A percentile compares a stretch with the other conserved stretches of the same genome.
phyloP scores from a whole-genome alignment of 2,797 vertebrate genomes.

The Parauchenoglanis ngamensis region DNA sequence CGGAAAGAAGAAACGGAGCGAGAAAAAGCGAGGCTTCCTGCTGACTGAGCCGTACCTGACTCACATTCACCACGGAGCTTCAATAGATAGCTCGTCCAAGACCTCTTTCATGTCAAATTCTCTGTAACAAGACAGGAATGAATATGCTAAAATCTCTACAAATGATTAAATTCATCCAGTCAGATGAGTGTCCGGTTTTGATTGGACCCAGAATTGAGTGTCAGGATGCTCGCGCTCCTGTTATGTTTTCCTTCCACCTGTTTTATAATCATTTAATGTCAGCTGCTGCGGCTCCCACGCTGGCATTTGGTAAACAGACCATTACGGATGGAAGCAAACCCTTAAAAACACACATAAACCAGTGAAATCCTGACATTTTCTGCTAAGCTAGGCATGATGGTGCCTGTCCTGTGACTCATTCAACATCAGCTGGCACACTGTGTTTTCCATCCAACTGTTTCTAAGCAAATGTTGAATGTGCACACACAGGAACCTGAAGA shows the following conservation, averaged over 20 bases:
- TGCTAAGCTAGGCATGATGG: constrained; percentile 17
- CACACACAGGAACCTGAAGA: background rate
- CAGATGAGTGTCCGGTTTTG: background rate
- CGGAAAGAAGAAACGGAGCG: constrained; percentile 13
- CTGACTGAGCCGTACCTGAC: background rate
- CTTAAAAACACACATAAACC: background rate
- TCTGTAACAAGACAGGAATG: background rate
- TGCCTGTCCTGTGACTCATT: constrained; percentile 3
- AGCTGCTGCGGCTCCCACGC: background rate
- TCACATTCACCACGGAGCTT: background rate
- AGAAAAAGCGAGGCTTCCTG: background rate
- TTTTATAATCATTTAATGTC: background rate
- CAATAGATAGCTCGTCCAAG: background rate
- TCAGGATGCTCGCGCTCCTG: background rate
- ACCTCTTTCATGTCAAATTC: background rate
- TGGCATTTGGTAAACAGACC: constrained; percentile 16
- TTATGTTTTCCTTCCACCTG: background rate
- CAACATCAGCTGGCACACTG: background rate
- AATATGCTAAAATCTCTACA: background rate
- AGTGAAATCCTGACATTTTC: constrained; percentile 2
- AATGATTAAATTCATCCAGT: background rate
- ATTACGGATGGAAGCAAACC: constrained; percentile 10
- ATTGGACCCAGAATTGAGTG: background rate
- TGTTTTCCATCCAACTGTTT: background rate
- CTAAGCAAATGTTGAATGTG: background rate